Evolutionary conservation across 2,797 vertebrate species (phyloP), one percentile per base, ranked within the genome.

Genomic region (Galagoides demidoff): DNA sequence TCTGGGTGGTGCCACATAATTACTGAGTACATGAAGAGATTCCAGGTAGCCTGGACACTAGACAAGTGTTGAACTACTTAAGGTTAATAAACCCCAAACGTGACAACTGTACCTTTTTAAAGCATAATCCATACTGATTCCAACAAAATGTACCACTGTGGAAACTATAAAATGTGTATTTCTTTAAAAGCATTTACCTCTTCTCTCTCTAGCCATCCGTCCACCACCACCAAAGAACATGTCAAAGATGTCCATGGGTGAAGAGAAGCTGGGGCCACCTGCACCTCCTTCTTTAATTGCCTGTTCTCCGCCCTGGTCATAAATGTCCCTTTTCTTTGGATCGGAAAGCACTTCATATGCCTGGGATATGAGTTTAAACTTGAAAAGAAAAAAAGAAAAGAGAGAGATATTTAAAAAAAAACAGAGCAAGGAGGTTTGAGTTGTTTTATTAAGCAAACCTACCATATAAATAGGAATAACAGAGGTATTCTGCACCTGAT

Each of bases 211-310:
- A 93, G 99, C 99, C 99, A 99, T 99, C 97, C 99, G 99, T 92
- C 99, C 99, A 94, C 99, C 99, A 70, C 99, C 99, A 94, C 99
- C 99, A 98, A 99, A 99, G 98, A 99, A 99, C 99, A 99, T 99
- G 98, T 99, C 99, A 97, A 99, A 99, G 98, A 99, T 99, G 98
- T 99, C 99, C 99, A 99, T 99, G 39, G 99, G 99, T 34, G 99
- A 99, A 25, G 99, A 99, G 98, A 99, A 99, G 94, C 97, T 98
- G 88, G 99, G 99, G 97, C 99, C 99, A 45, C 98, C 97, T 92
- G 99, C 98, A 95, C 99, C 99, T 64, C 99, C 99, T 98, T 99
- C 99, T 98, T 99, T 99, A 97, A 99, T 99, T 2, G 99, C 99
- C 98, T 99, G 99, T 94, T 99, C 99, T 70, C 99, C 99, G 93